A percentile compares a stretch with the other conserved stretches of the same genome.
phyloP scores from a whole-genome alignment of 35 echinoderm and acorn worm genomes.

The Holothuria glaberrima region DNA sequence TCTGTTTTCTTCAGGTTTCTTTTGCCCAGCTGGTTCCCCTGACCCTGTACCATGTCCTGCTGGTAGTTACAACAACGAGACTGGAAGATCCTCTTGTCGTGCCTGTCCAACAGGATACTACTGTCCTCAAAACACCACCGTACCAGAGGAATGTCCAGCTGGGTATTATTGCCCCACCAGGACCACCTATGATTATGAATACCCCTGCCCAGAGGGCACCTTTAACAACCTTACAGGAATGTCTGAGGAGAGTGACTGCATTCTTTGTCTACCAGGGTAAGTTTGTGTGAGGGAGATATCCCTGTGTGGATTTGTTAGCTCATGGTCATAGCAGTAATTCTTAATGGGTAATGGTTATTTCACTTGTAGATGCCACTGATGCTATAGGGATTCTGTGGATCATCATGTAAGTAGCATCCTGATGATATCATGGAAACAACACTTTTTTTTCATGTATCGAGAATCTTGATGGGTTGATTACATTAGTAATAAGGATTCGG shows the following conservation, averaged over 20 bases:
- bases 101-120: conserved; percentile 89
- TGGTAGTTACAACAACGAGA: conserved; percentile 87
- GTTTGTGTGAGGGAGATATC: not conserved
- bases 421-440: too few species aligned
- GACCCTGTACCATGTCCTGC: conserved; percentile 69
- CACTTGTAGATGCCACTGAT: too few species aligned
- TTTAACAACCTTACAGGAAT: conserved; percentile 90
- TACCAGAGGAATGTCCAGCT: conserved; percentile 75
- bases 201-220: conserved; percentile 84
- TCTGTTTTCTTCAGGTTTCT: conserved; percentile 58
- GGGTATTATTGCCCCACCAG: conserved; percentile 84
- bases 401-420: too few species aligned
- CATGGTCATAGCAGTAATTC: too few species aligned
- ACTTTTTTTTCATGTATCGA: too few species aligned
- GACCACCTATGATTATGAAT: conserved; percentile 74
- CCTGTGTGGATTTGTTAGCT: too few species aligned
- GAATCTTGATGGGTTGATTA: too few species aligned
- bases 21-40: conserved; percentile 69
- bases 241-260: conserved; percentile 64
- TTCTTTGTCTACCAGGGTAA: conserved; percentile 90
- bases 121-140: conserved; percentile 85
- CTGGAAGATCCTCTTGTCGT: conserved; percentile 64
- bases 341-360: too few species aligned
- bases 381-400: too few species aligned
- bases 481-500: too few species aligned